Percentiles rank a stretch among this genome's conserved stretches.
phyloP scores from a whole-genome alignment of 2,888 invertebrate genomes.

The Incurvaria masculella region DNA sequence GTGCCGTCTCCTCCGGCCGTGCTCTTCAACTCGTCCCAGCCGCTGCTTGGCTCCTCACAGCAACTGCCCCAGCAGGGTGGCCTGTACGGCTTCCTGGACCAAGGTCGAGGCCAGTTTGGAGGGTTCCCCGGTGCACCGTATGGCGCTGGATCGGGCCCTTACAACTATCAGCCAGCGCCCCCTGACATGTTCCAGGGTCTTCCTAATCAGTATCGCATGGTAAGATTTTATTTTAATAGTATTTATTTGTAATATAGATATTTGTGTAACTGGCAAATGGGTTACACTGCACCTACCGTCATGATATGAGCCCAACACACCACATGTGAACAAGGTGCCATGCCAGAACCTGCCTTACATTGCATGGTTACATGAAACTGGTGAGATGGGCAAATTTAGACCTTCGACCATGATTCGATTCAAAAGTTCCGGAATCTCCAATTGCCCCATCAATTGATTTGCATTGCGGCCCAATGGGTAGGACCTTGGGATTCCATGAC shows the following conservation, averaged over 20 bases:
- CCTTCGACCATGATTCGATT: too few relatives aligned
- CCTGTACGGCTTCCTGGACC: conserved; percentile 77
- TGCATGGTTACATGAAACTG: too few relatives aligned
- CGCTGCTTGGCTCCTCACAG: conserved; percentile 49
- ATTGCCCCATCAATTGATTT: too few relatives aligned
- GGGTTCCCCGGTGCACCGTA: conserved; percentile 72
- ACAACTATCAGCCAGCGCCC: conserved; percentile 75
- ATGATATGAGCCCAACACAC: too few relatives aligned
- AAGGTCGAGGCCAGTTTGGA: conserved; percentile 76
- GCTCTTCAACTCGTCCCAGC: conserved; percentile 74
- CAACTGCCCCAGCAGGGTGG: conserved; percentile 69
- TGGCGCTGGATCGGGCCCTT: conserved; percentile 66
- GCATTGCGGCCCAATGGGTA: too few relatives aligned
- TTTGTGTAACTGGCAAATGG: too few relatives aligned
- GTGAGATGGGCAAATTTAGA: too few relatives aligned
- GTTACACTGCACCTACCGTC: too few relatives aligned
- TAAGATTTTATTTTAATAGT: conserved; percentile 21
- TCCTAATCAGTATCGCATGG: conserved; percentile 49
- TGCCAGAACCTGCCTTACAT: too few relatives aligned
- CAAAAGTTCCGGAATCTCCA: too few relatives aligned
- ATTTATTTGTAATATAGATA: not conserved
- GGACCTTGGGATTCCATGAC: too few relatives aligned
- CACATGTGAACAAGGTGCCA: too few relatives aligned
- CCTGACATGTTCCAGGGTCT: conserved; percentile 51
- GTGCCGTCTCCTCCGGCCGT: conserved; percentile 87